phyloP scores from a whole-genome alignment of 2,888 invertebrate species.

The Meiosimyza decipiens region DNA sequence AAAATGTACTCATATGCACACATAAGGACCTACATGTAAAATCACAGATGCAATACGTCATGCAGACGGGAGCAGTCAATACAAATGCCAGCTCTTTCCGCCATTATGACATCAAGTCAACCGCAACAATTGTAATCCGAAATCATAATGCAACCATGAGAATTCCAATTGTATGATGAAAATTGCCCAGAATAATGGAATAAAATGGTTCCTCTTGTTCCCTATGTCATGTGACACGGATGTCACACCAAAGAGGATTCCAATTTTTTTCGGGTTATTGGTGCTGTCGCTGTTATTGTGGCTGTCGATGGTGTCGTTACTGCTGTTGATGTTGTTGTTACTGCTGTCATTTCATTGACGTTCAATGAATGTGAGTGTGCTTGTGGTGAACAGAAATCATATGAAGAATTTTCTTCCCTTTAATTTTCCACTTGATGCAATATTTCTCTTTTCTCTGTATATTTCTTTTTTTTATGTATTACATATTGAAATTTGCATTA shows the following conservation, averaged over 20 bases:
- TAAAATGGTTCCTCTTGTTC: background rate
- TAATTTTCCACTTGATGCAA: no score
- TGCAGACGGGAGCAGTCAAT: constrained; percentile 20
- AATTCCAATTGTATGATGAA: constrained; percentile 34
- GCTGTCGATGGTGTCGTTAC: constrained; percentile 25
- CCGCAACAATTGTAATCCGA: constrained; percentile 41
- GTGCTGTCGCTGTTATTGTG: constrained; percentile 49
- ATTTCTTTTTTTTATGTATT: no score
- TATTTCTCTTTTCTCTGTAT: no score
- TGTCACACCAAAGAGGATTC: constrained; percentile 12
- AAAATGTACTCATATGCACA: no score
- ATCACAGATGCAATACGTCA: no score
- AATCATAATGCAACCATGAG: constrained; percentile 36
- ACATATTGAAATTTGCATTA: no score
- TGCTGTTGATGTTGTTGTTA: constrained; percentile 27
- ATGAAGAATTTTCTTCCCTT: no score
- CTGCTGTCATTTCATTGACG: constrained; percentile 31
- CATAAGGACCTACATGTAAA: no score
- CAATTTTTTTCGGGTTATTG: constrained; percentile 21
- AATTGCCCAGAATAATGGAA: constrained; percentile 28
- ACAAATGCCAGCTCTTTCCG: constrained; percentile 29
- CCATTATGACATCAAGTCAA: constrained; percentile 41
- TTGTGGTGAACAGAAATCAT: no score
- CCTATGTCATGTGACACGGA: constrained; percentile 15
- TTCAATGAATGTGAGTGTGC: constrained; percentile 12